A percentile compares a stretch with the other conserved stretches of the same genome.
Conservation (phyloP, 2,888 invertebrate genomes). For the Beris morrisii region DNA sequence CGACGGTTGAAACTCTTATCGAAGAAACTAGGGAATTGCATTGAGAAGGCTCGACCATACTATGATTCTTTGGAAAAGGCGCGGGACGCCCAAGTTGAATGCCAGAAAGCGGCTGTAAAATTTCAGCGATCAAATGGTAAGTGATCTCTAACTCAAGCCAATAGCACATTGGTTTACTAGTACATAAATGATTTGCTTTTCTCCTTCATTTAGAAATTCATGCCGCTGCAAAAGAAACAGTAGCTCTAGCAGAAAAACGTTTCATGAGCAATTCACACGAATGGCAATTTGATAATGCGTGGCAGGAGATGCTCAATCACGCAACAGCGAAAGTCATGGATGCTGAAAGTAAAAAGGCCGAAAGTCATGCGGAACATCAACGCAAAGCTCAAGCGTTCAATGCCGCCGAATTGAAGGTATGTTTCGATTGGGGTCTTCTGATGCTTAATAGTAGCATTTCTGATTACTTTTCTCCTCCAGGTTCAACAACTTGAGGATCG, state of each 20-base stretch:
- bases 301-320: constrained; percentile 97
- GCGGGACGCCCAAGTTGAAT: constrained; percentile 75
- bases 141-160: constrained; percentile 36
- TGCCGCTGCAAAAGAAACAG: constrained; percentile 91
- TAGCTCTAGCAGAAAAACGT: constrained; percentile 84
- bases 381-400: constrained; percentile 78
- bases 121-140: constrained; percentile 87
- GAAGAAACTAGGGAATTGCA: constrained; percentile 80
- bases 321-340: constrained; percentile 94
- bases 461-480: constrained; percentile 49
- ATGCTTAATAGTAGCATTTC: neutral
- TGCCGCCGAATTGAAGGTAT: constrained; percentile 75
- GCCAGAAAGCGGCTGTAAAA: constrained; percentile 86
- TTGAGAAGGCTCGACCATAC: constrained; percentile 87
- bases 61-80: constrained; percentile 82
- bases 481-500: constrained; percentile 81
- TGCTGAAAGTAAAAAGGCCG: constrained; percentile 87
- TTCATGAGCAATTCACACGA: constrained; percentile 57
- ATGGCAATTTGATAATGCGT: constrained; percentile 87
- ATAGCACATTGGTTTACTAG: neutral
- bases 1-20: constrained; percentile 77
- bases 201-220: constrained; percentile 69
- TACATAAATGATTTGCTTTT: constrained; percentile 3
- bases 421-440: neutral
- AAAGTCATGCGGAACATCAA: constrained; percentile 86